Evolutionary conservation across 2,113 vertebrate genomes (phyloP).

Genomic region (Jaculus jaculus): DNA sequence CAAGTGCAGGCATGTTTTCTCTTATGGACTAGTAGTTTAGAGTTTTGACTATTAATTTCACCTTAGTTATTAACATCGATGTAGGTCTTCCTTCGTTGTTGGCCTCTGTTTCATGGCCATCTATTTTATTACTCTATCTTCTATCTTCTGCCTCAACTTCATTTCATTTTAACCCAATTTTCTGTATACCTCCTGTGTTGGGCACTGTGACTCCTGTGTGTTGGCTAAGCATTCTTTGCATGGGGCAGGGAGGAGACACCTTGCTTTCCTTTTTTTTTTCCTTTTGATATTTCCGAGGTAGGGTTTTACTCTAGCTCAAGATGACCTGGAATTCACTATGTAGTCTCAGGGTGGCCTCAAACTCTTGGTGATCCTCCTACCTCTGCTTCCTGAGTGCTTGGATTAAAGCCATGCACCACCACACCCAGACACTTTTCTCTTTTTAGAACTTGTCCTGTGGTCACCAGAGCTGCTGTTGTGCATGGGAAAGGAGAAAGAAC

Average conservation of each 20-base stretch:
- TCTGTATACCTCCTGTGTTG: not conserved
- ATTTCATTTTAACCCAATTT: not conserved
- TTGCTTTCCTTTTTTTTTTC: too few relatives aligned
- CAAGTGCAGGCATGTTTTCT: not conserved
- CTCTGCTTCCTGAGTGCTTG: too few relatives aligned
- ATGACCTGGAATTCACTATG: too few relatives aligned
- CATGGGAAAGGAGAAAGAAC: not conserved
- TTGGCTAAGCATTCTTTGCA: not conserved
- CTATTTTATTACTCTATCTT: not conserved
- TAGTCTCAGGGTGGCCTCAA: too few relatives aligned
- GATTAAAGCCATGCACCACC: too few relatives aligned
- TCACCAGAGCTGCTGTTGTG: not conserved
- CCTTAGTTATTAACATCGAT: not conserved
- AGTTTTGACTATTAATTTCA: not conserved
- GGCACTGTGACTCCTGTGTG: not conserved
- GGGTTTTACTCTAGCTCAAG: too few relatives aligned
- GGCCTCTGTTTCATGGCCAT: not conserved
- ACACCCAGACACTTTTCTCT: too few relatives aligned
- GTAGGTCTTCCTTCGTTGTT: not conserved
- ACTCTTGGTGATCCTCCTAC: too few relatives aligned
- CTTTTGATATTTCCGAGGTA: too few relatives aligned
- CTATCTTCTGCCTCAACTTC: not conserved
- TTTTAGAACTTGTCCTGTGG: not conserved
- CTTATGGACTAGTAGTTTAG: not conserved
- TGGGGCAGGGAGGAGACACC: accelerated